Evolutionary conservation across 2,113 vertebrate genomes (phyloP).

Genomic region (Cavia porcellus): DNA sequence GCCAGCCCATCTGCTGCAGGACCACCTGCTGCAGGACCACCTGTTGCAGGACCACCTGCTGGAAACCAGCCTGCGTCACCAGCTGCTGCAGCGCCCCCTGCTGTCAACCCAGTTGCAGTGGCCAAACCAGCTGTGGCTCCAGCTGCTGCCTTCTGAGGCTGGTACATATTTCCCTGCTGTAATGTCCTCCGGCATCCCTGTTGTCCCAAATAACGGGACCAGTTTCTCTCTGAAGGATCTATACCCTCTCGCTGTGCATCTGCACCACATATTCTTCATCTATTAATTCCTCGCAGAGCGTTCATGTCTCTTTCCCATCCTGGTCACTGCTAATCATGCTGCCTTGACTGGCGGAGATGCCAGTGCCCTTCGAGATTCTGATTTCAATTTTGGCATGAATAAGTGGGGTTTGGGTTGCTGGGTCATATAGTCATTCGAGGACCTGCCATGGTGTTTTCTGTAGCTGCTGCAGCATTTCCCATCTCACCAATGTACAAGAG

Average conservation of each 20-base stretch:
- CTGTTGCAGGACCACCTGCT: not conserved
- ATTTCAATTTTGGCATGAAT: not conserved
- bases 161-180: not conserved
- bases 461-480: not conserved
- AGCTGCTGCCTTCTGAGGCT: not conserved
- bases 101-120: not conserved
- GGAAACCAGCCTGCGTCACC: not conserved
- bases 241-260: not conserved
- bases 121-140: too few relatives aligned
- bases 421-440: not conserved
- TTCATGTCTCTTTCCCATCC: not conserved
- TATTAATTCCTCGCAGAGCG: not conserved
- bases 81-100: not conserved
- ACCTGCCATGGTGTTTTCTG: not conserved
- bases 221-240: too few relatives aligned
- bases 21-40: constrained; percentile 11
- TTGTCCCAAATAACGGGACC: not conserved
- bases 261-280: too few relatives aligned
- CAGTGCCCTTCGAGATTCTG: not conserved
- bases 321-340: too few relatives aligned
- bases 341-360: too few relatives aligned
- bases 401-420: not conserved
- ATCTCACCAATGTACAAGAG: too few relatives aligned
- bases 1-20: not conserved
- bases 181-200: not conserved